Base-by-base conservation (phyloP, 2,888 invertebrate genomes). In the Clanis bilineata region DNA sequence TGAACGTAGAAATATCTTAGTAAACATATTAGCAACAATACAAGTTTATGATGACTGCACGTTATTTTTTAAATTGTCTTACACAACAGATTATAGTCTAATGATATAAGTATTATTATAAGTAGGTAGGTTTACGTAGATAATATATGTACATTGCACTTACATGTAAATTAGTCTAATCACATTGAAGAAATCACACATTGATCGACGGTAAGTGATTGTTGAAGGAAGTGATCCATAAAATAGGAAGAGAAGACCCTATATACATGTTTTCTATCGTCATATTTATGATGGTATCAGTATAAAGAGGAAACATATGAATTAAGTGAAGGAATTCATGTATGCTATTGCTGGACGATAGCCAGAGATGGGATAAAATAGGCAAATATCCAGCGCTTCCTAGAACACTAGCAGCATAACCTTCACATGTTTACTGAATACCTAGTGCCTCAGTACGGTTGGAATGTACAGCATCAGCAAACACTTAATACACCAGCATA, bases 351-450 rank as follows among this genome's bases (percentile, higher is more conserved):
- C 81, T 89, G 89, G 88, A 84, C 64, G 62, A 56, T 54, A 67
- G 86, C 88, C 89, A 88, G 81, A 70, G 63, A 62, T 68, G 66
- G 74, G 72, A 68, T 70, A 64, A 66, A 74, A 76, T 85, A 85
- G 87, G 87, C 89, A 87, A 62, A 63, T 60, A 65, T 83, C 89
- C 89, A 89, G 73, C 81, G 77, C 80, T 90, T 90, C 90, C 90
- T 88, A 71, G 86, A 86, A 83, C 73, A 84, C 72, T 77, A 76
- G 76, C 77, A 76, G 75, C 72, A 79, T 83, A 78, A 82, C 77
- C 80, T 83, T 77, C 77, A 75, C 68, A 68, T 79, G 69, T 72
- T 73, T 73, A 70, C 73, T 65, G 70, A 77, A 79, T 82, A 77
- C 72, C 75, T 79, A 80, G 73, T 80, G 73, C 72, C 74, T 78